These are phyloP conservation scores for Hyperoplus lanceolatus DNA, from an alignment of 2,797 vertebrate species.

Conservation along the genomic window DNA sequence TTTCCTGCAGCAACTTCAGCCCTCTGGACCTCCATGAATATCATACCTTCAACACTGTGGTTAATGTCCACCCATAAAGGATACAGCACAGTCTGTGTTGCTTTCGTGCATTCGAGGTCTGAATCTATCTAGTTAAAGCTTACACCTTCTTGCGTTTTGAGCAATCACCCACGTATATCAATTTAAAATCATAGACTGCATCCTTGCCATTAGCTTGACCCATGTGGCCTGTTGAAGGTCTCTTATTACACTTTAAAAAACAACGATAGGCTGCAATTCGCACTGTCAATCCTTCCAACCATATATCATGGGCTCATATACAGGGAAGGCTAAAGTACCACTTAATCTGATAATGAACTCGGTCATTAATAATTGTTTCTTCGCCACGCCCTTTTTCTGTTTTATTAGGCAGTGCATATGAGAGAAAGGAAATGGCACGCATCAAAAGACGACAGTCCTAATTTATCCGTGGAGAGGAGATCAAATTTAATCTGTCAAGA, in stretches of 20 bases:
- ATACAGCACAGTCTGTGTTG: not conserved
- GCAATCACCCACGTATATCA: not conserved
- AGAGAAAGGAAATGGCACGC: not conserved
- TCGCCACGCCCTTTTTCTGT: not conserved
- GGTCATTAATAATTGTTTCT: not conserved
- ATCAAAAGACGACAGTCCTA: slow-evolving; percentile 13
- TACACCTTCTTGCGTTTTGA: not conserved
- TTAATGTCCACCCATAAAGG: not conserved
- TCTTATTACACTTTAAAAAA: slow-evolving; percentile 17
- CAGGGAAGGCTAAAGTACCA: not conserved
- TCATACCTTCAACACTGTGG: not conserved
- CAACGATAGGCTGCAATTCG: slow-evolving; percentile 7
- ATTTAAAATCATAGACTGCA: not conserved
- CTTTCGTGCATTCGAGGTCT: slow-evolving; percentile 1
- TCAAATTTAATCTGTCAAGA: slow-evolving; percentile 34
- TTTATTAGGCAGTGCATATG: not conserved
- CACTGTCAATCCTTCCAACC: not conserved
- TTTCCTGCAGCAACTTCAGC: slow-evolving; percentile 5
- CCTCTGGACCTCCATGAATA: slow-evolving; percentile 1
- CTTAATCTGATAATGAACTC: not conserved
- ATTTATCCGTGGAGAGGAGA: slow-evolving; percentile 15
- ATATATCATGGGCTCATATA: slow-evolving; percentile 1
- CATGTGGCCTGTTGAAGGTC: not conserved
- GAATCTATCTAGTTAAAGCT: not conserved
- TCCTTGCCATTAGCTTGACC: slow-evolving; percentile 13